Evolutionary conservation across 2,888 invertebrate species (phyloP).

Genomic region (Ochlodes sylvanus): DNA sequence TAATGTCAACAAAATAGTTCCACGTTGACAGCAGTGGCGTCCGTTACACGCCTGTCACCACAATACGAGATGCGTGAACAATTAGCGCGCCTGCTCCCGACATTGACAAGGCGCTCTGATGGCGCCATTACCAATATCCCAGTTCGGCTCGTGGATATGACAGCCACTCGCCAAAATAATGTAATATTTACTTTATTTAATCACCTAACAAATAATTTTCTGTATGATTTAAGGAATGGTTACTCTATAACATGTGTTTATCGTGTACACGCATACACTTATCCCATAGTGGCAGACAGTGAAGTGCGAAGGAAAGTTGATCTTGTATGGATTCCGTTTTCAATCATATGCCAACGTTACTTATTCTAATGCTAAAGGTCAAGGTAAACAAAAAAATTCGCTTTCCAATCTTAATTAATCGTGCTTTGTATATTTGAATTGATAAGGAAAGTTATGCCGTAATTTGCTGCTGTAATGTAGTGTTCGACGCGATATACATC

Average conservation of each 20-base stretch:
- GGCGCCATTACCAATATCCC: slow-evolving; percentile 18
- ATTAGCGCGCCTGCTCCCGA: slow-evolving; percentile 48
- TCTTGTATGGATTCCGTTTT: slow-evolving; percentile 4
- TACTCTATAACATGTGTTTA: neutral
- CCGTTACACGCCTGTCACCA: slow-evolving; percentile 46
- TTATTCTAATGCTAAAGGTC: slow-evolving; percentile 3
- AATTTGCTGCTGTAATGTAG: no score
- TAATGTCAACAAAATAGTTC: neutral
- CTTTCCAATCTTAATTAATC: no score
- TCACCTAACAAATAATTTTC: neutral
- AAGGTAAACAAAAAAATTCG: neutral
- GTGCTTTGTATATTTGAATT: no score
- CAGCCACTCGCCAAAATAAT: slow-evolving; percentile 2
- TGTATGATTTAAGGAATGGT: neutral
- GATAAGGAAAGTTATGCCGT: no score
- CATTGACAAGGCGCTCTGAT: slow-evolving; percentile 49
- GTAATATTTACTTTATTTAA: neutral
- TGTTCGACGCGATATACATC: slow-evolving; percentile 17
- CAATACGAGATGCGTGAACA: slow-evolving; percentile 42
- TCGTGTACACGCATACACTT: no score
- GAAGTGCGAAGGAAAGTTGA: neutral
- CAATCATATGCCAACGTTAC: neutral
- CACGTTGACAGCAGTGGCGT: neutral
- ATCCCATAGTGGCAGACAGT: no score
- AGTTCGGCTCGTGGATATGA: slow-evolving; percentile 24